A percentile compares a stretch with the other conserved stretches of the same genome.
Evolutionary conservation across 2,113 vertebrate species (phyloP).

Genomic region (Aleadryas rufinucha): DNA sequence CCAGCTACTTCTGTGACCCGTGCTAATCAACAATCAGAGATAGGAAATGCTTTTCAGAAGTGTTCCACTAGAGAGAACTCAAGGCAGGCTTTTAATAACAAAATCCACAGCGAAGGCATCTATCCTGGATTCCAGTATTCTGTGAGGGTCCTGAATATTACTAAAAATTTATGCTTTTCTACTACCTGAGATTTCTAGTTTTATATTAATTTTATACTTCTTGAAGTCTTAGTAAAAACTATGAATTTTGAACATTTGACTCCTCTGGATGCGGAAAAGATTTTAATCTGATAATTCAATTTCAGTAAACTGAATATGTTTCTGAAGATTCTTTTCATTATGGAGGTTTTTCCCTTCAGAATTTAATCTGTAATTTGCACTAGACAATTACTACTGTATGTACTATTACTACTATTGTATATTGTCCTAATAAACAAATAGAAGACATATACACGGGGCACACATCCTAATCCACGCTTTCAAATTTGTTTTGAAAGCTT

Average conservation of each 20-base stretch:
- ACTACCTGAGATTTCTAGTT: background rate
- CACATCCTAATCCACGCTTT: background rate
- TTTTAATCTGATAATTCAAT: background rate
- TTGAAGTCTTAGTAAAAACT: background rate
- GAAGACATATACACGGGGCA: background rate
- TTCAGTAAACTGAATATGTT: background rate
- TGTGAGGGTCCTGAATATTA: background rate
- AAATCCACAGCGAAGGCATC: background rate
- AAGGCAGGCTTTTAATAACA: background rate
- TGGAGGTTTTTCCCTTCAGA: background rate
- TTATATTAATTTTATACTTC: background rate
- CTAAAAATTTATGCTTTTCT: background rate
- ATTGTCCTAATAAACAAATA: background rate
- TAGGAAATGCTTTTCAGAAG: background rate
- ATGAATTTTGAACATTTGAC: background rate
- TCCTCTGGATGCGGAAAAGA: background rate
- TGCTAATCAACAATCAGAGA: background rate
- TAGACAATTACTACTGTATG: background rate
- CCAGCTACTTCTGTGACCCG: background rate
- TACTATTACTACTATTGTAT: background rate
- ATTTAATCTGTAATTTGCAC: background rate
- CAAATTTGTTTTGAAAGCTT: background rate
- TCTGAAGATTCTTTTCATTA: background rate
- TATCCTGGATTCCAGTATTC: background rate
- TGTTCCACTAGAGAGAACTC: background rate